These are phyloP conservation scores for Corydoras sp. DNA, from an alignment of 2,113 vertebrate species.

Conservation along the genomic window DNA sequence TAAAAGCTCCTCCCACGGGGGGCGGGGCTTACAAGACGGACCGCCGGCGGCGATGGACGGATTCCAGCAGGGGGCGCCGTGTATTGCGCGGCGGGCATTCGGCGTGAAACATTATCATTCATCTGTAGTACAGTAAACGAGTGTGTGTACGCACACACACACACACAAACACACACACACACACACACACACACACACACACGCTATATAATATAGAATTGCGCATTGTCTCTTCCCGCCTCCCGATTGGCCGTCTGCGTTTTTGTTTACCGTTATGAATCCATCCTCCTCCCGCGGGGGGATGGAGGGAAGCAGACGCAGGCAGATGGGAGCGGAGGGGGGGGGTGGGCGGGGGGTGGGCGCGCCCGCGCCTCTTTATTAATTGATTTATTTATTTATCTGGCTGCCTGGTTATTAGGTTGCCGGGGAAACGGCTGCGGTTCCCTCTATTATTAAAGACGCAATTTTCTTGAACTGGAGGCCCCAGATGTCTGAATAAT, in stretches of 20 bases:
- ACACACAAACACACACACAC: background rate
- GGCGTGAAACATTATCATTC: conserved; percentile 20
- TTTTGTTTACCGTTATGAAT: conserved; percentile 47
- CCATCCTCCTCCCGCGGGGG: conserved; percentile 42
- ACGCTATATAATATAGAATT: conserved; percentile 7
- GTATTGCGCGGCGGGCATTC: background rate
- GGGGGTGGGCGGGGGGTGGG: conserved; percentile 54
- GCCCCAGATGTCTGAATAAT: conserved; percentile 75
- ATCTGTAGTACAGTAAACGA: conserved; percentile 10
- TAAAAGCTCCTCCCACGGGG: background rate
- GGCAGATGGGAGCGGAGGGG: conserved; percentile 55
- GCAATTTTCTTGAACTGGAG: conserved; percentile 71
- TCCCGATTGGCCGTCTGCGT: conserved; percentile 25
- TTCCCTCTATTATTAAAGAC: conserved; percentile 73
- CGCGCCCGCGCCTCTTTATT: conserved; percentile 69
- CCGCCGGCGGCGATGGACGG: background rate
- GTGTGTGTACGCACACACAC: background rate
- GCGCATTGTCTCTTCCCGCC: conserved; percentile 28
- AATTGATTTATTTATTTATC: conserved; percentile 80
- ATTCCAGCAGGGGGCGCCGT: background rate
- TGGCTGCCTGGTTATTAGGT: conserved; percentile 73
- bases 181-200: background rate
- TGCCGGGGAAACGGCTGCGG: conserved; percentile 73
- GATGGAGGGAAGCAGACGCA: conserved; percentile 44
- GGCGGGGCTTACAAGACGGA: conserved; percentile 2